Evolutionary conservation across 2,888 invertebrate genomes (phyloP).

Genomic region (Cantharis rustica): DNA sequence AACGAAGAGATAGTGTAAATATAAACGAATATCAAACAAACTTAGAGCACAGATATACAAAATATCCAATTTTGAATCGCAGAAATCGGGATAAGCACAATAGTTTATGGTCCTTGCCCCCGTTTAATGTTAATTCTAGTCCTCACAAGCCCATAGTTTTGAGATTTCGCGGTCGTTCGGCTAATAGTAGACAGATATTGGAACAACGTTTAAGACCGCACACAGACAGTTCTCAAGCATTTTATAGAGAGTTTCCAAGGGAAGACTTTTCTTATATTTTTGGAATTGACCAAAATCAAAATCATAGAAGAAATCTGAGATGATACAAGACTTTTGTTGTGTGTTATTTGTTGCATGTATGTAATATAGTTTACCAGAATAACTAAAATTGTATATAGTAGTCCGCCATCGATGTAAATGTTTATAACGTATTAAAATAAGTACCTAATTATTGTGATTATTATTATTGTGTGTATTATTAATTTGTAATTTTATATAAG

Average conservation of each 20-base stretch:
- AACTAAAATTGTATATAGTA: conserved; percentile 17
- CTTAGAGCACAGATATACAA: neutral
- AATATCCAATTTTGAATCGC: conserved; percentile 29
- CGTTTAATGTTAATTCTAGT: conserved; percentile 40
- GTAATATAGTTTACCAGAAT: conserved; percentile 10
- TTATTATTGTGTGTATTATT: conserved; percentile 2
- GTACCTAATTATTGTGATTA: conserved; percentile 4
- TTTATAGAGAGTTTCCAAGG: conserved; percentile 46
- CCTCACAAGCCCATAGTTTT: conserved; percentile 48
- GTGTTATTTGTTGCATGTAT: conserved; percentile 21
- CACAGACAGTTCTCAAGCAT: conserved; percentile 30
- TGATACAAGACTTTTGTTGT: conserved; percentile 15
- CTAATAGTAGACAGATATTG: conserved; percentile 18
- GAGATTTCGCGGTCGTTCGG: conserved; percentile 46
- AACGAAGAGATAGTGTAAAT: conserved; percentile 7
- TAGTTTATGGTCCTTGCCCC: conserved; percentile 43
- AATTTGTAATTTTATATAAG: neutral
- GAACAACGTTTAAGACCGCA: conserved; percentile 25
- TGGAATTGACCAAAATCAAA: conserved; percentile 39
- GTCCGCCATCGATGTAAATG: conserved; percentile 1
- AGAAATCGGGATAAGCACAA: conserved; percentile 44
- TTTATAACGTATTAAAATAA: conserved; percentile 1
- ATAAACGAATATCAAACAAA: conserved; percentile 17
- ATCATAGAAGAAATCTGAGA: conserved; percentile 17
- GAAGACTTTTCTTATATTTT: conserved; percentile 49